Evolutionary conservation across 37 sponge, comb jelly and placozoan species (phyloP).

Genomic region (Aphrocallistes beatrix): DNA sequence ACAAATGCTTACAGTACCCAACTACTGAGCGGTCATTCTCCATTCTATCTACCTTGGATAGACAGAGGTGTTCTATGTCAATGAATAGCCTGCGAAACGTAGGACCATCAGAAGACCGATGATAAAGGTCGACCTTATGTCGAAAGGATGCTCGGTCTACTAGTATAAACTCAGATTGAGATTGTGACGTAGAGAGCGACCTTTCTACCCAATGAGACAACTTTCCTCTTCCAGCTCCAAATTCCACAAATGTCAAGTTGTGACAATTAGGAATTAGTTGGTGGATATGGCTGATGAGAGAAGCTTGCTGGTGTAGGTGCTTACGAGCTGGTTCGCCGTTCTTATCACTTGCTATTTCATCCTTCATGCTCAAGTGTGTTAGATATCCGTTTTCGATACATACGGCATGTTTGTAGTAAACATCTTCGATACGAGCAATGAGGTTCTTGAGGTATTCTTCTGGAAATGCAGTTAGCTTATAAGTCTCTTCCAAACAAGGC

Average conservation of each 20-base stretch:
- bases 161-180: not conserved
- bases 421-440: not conserved
- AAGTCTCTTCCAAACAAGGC: not conserved
- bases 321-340: conserved; percentile 62
- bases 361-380: conserved; percentile 23
- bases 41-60: conserved; percentile 8
- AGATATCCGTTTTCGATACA: not conserved
- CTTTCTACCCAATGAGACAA: conserved; percentile 44
- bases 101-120: conserved; percentile 29
- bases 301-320: conserved; percentile 69
- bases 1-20: conserved; percentile 70
- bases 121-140: conserved; percentile 22
- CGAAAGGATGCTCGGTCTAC: not conserved
- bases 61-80: conserved; percentile 62
- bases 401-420: not conserved
- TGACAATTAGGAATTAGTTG: conserved; percentile 12
- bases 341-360: conserved; percentile 25
- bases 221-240: conserved; percentile 80
- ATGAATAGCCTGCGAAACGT: conserved; percentile 51
- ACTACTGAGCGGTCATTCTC: not conserved
- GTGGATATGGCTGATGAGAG: conserved; percentile 60
- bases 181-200: conserved; percentile 12
- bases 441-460: not conserved
- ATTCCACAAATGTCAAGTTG: conserved; percentile 55
- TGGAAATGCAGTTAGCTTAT: not conserved